Base-by-base conservation (phyloP, 2,113 vertebrate genomes). In the Myiopsitta monachus region DNA sequence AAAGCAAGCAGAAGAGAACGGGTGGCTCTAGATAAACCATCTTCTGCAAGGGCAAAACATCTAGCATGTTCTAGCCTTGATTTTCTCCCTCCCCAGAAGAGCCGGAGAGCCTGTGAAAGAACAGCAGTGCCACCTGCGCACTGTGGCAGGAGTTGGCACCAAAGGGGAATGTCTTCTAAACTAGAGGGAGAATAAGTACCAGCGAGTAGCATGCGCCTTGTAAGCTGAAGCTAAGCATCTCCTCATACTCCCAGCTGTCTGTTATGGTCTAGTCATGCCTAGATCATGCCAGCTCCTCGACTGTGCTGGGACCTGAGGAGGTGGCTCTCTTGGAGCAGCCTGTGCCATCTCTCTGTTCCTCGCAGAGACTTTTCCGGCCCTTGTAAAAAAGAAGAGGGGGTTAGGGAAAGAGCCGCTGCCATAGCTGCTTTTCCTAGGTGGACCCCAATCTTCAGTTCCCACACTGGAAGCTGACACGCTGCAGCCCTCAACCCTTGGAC, bases 401-500 rank as follows among this genome's bases (percentile, higher is more conserved):
- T 68, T 8, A 41, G 14, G 41, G 67, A 77, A 91, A 33, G 55
- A 43, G 49, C 47, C 64, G 51, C 55, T 80, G 38, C 75, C 3
- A 1, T 31, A 59, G 36, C 38, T 80, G 59, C 66, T 86, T 57
- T 67, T 87, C 57, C 73, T 43, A 51, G 11, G 1, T 18, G 31
- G 27, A n/a, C n/a, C 85, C 78, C 4, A 8, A 27, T 43, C 39
- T 52, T 30, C 2, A 2, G 33, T 83, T 92, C 51, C 39, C 73
- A 61, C 0, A 0, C 49, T 90, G 61, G 57, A 80, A 77, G 70
- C 33, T 47, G 24, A 43, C 33, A 17, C 2, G 1, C 80, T 49
- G 59, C 78, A 66, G 78, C 57, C 76, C 3, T 3, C n/a, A 80
- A 38, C 55, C 36, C 62, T 57, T 10, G 4, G 77, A 72, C 39